Base-by-base conservation (phyloP, 1,140 invertebrate genomes). In the Bombus balteatus region DNA sequence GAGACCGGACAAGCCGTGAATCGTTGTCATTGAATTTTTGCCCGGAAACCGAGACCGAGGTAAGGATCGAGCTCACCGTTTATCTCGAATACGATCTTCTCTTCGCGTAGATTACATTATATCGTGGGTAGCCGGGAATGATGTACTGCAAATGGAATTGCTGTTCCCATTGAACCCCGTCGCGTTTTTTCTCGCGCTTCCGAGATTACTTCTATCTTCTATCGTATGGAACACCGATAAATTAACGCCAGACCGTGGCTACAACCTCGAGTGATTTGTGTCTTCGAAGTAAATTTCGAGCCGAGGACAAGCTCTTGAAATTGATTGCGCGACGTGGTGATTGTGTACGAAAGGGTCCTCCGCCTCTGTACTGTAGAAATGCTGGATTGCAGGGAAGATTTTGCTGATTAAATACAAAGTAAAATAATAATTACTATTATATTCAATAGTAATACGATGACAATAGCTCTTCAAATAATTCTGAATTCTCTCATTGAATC, bases 111-210 rank as follows among this genome's bases (percentile, higher is more conserved):
- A 84, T 85, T 80, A 79, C 68, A 57, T 80, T 80, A 47, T 79
- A 80, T 71, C 41, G 68, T 57, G 41, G 39, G 34, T 47, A 28
- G 77, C 39, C 10, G 25, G 57, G 66, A 53, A 80, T 85, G 83
- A 85, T 85, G 57, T 65, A 85, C 83, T 80, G 83, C 83, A 85
- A 85, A 85, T 85, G 83, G 76, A 62, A 80, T 85, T 15, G 53
- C 83, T 41, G 15, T 41, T 68, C 75, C n/a, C 66, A 65, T 79
- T 77, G 32, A 53, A 18, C 39, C 13, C 18, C 34, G 39, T 8
- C 8, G 34, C 1, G 66, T 25, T 79, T 57, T 66, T 81, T 59
- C 53, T 41, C 32, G n/a, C 9, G 18, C 41, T 57, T 65, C 73
- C 22, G 2, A 73, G 15, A 75, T 65, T 76, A 25, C 18, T 13